Evolutionary conservation across 2,797 vertebrate genomes (phyloP).

Genomic region (Perodicticus potto): DNA sequence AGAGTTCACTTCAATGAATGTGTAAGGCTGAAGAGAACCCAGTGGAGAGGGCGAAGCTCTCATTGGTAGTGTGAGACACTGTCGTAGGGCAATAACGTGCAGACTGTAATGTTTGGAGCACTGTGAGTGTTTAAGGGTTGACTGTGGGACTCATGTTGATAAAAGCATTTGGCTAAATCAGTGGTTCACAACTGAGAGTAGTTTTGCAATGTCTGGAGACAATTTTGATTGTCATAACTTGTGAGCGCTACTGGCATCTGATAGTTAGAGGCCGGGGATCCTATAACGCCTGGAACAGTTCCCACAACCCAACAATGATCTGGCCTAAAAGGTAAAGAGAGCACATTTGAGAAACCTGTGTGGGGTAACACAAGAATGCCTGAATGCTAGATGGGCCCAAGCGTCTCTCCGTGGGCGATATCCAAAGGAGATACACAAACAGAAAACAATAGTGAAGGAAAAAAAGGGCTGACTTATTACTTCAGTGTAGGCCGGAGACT

Average conservation of each 20-base stretch:
- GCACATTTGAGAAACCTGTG: neutral
- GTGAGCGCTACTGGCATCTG: neutral
- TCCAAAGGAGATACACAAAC: neutral
- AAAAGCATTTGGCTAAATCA: neutral
- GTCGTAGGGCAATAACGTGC: neutral
- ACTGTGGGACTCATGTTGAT: neutral
- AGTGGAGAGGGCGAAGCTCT: neutral
- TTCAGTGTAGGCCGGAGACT: neutral
- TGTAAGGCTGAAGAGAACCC: neutral
- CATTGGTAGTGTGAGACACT: neutral
- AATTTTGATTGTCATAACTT: neutral
- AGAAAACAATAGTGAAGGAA: neutral
- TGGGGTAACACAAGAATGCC: neutral
- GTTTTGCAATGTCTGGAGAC: conserved; percentile 31
- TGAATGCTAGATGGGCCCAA: neutral
- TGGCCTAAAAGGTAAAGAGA: neutral
- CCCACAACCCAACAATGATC: neutral
- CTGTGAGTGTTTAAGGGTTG: neutral
- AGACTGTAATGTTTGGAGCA: neutral
- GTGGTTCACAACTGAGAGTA: neutral
- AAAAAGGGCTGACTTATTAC: neutral
- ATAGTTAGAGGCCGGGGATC: neutral
- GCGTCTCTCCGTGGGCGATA: neutral
- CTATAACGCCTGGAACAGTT: neutral
- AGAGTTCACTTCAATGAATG: neutral